Base-by-base conservation (phyloP, 2,797 vertebrate genomes). In the Sebastes hubbsi region DNA sequence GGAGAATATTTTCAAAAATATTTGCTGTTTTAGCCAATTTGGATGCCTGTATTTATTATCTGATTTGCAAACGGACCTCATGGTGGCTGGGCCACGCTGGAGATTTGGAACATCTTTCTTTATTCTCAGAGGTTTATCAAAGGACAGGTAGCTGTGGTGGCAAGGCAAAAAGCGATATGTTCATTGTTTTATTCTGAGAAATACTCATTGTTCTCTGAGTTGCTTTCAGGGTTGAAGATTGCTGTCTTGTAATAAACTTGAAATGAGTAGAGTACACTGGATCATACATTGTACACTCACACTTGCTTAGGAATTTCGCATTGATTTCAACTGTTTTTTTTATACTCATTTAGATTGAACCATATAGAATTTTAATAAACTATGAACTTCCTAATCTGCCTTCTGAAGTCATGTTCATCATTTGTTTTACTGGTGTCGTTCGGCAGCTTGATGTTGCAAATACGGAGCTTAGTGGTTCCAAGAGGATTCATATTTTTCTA, bases 21-120 rank as follows among this genome's bases (percentile, higher is more conserved):
- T 85, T 94, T 92, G 82, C 89, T 85, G 86, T 92, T 80, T 83
- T 89, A 89, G 87, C 85, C 85, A 82, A 90, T 91, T 84, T 88
- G 89, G 85, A 95, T 92, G 91, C 93, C 91, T 95, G 93, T 96
- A 95, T 96, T 95, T 96, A 96, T 96, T 94, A 81, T 91, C 89
- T 92, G 91, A 93, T 90, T 92, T 91, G 76, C 80, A 82, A 90
- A 89, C 87, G 80, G 90, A 93, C 88, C 88, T 94, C 91, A 92
- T 83, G 88, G 94, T 96, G 95, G 95, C 95, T 95, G 95, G 94
- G 94, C 95, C 95, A 96, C 94, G 59, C 72, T 81, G 86, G 82
- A 92, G 84, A 91, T 87, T 82, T 90, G 85, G 66, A 91, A 87
- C 81, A 68, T 88, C 85, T 75, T 85, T 78, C 77, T 88, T 87